phyloP scores from a whole-genome alignment of 2,888 invertebrate genomes.

The Sturmia bella region DNA sequence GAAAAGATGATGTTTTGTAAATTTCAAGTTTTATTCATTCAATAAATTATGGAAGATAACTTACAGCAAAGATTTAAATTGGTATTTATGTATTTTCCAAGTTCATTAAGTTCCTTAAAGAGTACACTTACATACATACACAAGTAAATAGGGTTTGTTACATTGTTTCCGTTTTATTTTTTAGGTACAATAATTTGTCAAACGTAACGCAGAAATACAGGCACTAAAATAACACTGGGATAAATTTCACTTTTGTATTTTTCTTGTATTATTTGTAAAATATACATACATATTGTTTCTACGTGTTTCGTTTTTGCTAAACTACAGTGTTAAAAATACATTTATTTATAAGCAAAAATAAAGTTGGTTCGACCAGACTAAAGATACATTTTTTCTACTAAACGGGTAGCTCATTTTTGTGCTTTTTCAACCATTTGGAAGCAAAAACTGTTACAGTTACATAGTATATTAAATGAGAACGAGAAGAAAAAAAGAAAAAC shows the following conservation, averaged over 20 bases:
- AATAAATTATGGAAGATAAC: constrained; percentile 53
- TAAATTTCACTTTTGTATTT: constrained; percentile 58
- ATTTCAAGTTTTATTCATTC: constrained; percentile 42
- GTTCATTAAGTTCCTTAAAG: constrained; percentile 13
- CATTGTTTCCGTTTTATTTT: not conserved
- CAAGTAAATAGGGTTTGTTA: not conserved
- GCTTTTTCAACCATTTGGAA: too few relatives aligned
- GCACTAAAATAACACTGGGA: constrained; percentile 68
- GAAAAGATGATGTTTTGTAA: not conserved
- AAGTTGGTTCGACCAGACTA: constrained; percentile 16
- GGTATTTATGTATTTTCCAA: constrained; percentile 26
- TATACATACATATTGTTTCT: too few relatives aligned
- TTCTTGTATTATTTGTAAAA: not conserved
- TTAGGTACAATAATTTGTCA: constrained; percentile 41
- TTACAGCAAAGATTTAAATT: constrained; percentile 56
- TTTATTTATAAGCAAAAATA: constrained; percentile 28
- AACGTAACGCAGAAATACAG: constrained; percentile 63
- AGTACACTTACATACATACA: constrained; percentile 15
- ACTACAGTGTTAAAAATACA: constrained; percentile 16
- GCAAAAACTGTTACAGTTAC: too few relatives aligned
- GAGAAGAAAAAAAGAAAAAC: too few relatives aligned
- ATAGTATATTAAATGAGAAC: too few relatives aligned
- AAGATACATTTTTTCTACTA: not conserved
- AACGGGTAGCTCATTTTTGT: not conserved
- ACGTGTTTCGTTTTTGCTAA: constrained; percentile 9